phyloP scores from a whole-genome alignment of 1,140 invertebrate species.

The Helicoverpa armigera region DNA sequence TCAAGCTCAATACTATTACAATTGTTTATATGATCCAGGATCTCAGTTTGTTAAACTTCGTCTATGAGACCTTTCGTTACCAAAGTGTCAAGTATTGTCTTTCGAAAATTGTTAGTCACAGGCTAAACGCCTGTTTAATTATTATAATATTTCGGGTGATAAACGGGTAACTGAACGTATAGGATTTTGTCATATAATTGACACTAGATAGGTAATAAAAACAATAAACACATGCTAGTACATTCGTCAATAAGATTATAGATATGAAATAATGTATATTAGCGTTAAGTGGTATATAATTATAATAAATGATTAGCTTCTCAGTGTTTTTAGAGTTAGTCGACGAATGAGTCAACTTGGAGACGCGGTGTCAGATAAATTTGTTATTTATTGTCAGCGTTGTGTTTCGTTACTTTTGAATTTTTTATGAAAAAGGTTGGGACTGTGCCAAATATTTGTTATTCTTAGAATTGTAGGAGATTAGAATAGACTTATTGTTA shows the following conservation, averaged over 20 bases:
- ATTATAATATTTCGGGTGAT: slow-evolving; percentile 62
- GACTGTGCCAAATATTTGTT: slow-evolving; percentile 43
- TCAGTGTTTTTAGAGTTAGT: slow-evolving; percentile 86
- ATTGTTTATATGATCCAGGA: slow-evolving; percentile 60
- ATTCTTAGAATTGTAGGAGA: slow-evolving; percentile 31
- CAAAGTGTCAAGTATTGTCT: slow-evolving; percentile 21
- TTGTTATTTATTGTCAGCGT: slow-evolving; percentile 62
- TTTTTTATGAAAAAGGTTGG: slow-evolving; percentile 42
- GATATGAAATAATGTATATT: slow-evolving; percentile 56
- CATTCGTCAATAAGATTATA: slow-evolving; percentile 74
- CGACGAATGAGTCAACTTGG: slow-evolving; percentile 84
- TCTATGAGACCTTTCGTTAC: slow-evolving; percentile 36
- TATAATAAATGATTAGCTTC: slow-evolving; percentile 77
- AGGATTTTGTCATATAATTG: slow-evolving; percentile 69
- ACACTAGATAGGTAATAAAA: slow-evolving; percentile 82
- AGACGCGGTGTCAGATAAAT: slow-evolving; percentile 81
- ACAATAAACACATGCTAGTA: slow-evolving; percentile 79
- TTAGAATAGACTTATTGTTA: slow-evolving; percentile 42
- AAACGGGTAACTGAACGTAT: slow-evolving; percentile 80
- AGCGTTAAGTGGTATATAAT: slow-evolving; percentile 69
- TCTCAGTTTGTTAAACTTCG: slow-evolving; percentile 39
- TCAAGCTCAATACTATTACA: slow-evolving; percentile 50
- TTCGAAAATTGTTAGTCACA: slow-evolving; percentile 41
- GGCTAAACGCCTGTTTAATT: slow-evolving; percentile 25
- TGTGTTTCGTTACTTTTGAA: slow-evolving; percentile 41